Conservation (phyloP, 2,113 vertebrate species). For the Etheostoma cragini region DNA sequence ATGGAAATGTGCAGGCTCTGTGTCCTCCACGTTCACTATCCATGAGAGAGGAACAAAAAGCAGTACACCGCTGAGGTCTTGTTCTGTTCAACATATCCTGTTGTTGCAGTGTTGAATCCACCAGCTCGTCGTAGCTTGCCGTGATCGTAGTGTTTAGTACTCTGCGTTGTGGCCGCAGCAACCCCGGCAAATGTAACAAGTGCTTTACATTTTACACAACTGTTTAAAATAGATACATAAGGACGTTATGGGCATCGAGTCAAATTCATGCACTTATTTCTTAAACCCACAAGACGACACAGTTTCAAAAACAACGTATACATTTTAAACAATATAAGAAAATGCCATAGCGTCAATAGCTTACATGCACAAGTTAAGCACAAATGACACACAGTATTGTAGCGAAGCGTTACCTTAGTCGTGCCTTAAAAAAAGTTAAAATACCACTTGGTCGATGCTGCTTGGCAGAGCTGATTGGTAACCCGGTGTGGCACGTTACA, state of each 20-base stretch:
- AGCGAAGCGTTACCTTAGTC: not conserved
- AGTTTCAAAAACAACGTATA: not conserved
- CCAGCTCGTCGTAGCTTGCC: conserved; percentile 79
- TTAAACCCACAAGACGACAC: not conserved
- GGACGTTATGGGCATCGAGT: not conserved
- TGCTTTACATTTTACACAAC: not conserved
- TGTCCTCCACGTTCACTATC: not conserved
- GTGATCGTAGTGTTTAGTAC: conserved; percentile 88
- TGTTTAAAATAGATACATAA: no score
- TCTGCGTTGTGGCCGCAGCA: conserved; percentile 90
- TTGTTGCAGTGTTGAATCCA: accelerated
- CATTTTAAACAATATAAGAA: not conserved
- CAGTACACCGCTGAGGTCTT: accelerated
- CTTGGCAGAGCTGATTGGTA: conserved; percentile 50
- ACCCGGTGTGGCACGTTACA: conserved; percentile 45
- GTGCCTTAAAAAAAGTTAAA: accelerated
- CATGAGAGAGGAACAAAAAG: not conserved
- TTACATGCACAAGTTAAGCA: not conserved
- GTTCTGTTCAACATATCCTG: not conserved
- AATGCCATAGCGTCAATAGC: not conserved
- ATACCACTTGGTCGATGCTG: accelerated
- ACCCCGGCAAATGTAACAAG: conserved; percentile 78
- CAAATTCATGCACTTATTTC: not conserved
- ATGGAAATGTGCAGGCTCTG: no score
- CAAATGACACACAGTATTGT: not conserved